Percentiles rank a stretch among this genome's conserved stretches.
Evolutionary conservation across 2,113 vertebrate genomes (phyloP).

Genomic region (Rhodinocichla rosea): DNA sequence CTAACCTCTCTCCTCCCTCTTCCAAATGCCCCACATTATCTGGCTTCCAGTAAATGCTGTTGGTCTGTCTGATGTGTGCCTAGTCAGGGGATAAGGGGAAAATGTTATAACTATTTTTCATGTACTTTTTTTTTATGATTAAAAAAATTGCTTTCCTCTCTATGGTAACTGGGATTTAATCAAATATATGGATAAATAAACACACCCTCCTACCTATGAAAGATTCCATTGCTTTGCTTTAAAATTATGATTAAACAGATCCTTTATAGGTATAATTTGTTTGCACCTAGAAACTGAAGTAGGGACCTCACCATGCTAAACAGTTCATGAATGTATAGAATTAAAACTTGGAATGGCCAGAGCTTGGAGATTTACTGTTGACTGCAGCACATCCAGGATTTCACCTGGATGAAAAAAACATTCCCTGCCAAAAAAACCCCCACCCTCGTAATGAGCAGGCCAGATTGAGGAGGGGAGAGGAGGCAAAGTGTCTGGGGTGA

Average conservation of each 20-base stretch:
- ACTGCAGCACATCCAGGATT: not conserved
- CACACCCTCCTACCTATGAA: not conserved
- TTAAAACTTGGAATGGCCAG: not conserved
- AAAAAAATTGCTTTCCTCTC: not conserved
- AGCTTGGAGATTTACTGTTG: not conserved
- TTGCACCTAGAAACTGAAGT: not conserved
- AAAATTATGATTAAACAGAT: not conserved
- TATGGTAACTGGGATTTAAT: not conserved
- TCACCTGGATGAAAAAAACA: not conserved
- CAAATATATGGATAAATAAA: not conserved
- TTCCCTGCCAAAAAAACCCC: not conserved
- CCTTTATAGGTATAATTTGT: not conserved
- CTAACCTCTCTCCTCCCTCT: not conserved
- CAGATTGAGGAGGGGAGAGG: not conserved
- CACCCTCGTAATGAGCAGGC: not conserved
- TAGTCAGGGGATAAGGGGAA: not conserved
- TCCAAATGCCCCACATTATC: not conserved
- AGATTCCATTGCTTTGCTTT: not conserved
- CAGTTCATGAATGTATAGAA: not conserved
- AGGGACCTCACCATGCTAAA: not conserved
- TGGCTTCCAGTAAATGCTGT: not conserved
- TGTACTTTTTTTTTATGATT: not conserved
- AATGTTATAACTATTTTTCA: not conserved
- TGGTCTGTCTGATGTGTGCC: not conserved
- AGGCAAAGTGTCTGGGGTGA: not conserved